Evolutionary conservation across 2,797 vertebrate species (phyloP).

Genomic region (Lateolabrax maculatus): DNA sequence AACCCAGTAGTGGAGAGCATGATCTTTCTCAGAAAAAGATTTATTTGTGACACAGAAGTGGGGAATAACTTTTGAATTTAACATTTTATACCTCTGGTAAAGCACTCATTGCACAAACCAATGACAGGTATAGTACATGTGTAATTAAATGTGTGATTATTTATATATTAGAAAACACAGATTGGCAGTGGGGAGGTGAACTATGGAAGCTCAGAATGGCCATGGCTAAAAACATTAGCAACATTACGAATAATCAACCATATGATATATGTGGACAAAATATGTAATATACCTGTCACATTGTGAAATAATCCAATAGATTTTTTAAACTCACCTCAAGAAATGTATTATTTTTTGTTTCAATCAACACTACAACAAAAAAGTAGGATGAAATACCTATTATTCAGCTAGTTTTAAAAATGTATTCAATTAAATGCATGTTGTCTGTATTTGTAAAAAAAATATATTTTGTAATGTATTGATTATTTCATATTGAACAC

Average conservation of each 20-base stretch:
- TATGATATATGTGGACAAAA: neutral
- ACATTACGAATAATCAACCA: neutral
- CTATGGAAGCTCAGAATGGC: neutral
- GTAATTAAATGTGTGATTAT: neutral
- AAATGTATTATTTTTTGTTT: neutral
- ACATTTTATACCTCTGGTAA: neutral
- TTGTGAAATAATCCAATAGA: neutral
- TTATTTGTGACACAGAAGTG: neutral
- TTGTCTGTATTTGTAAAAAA: too few relatives aligned
- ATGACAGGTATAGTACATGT: neutral
- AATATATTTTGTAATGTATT: too few relatives aligned
- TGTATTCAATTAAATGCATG: neutral
- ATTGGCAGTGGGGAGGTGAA: neutral
- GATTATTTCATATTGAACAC: constrained; percentile 1
- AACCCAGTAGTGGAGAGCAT: neutral
- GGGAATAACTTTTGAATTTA: neutral
- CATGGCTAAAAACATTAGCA: neutral
- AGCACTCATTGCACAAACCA: neutral
- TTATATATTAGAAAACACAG: too few relatives aligned
- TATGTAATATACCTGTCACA: neutral
- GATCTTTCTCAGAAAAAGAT: neutral
- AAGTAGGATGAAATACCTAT: neutral
- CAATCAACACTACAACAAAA: neutral
- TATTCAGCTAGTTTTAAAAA: neutral
- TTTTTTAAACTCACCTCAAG: neutral